Percentiles rank a stretch among this genome's conserved stretches.
These are phyloP conservation scores for Tinea pellionella DNA, from an alignment of 2,888 invertebrate species.

Conservation along the genomic window DNA sequence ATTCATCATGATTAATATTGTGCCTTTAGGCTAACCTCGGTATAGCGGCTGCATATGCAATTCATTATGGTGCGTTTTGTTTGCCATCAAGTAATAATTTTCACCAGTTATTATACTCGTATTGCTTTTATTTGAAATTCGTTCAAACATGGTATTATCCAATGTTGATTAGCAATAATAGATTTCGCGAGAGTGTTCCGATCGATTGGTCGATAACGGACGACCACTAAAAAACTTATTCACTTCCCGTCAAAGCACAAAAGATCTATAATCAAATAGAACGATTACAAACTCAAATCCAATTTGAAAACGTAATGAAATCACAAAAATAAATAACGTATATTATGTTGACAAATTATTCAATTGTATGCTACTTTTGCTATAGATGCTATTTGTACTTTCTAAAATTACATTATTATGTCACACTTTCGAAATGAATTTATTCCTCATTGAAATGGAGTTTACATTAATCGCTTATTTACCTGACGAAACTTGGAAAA, in stretches of 20 bases:
- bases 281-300: slow-evolving; percentile 9
- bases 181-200: slow-evolving; percentile 6
- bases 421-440: slow-evolving; percentile 13
- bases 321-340: slow-evolving; percentile 8
- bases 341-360: slow-evolving; percentile 9
- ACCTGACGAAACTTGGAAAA: slow-evolving; percentile 7
- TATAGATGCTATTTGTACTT: slow-evolving; percentile 5
- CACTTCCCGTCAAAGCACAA: neutral
- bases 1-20: slow-evolving; percentile 54
- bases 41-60: slow-evolving; percentile 15
- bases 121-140: neutral
- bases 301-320: slow-evolving; percentile 9
- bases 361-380: neutral
- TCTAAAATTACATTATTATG: slow-evolving; percentile 7
- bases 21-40: slow-evolving; percentile 22
- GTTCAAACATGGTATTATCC: neutral
- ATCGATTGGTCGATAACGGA: neutral
- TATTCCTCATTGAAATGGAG: neutral
- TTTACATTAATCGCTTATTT: slow-evolving; percentile 2
- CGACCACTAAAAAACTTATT: neutral
- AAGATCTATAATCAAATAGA: slow-evolving; percentile 9
- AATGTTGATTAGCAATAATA: neutral
- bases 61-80: slow-evolving; percentile 16
- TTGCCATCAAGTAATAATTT: slow-evolving; percentile 6
- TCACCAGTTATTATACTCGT: neutral